Conservation (phyloP, 1,140 invertebrate genomes). For the Tetragonula clypearis region DNA sequence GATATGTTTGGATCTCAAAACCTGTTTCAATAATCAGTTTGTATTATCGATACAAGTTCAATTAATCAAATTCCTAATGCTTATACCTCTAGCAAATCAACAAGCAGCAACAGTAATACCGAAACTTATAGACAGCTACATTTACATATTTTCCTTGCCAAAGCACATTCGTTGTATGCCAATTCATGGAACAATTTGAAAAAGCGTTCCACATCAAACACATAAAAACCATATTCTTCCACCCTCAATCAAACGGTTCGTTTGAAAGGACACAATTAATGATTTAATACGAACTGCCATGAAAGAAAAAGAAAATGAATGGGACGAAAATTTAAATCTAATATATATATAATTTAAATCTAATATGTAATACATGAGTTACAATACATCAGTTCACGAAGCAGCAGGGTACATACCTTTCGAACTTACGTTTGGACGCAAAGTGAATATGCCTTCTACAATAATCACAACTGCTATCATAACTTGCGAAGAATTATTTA, state of each 20-base stretch:
- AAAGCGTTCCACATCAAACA: slow-evolving; percentile 63
- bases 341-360: background rate
- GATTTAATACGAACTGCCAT: slow-evolving; percentile 36
- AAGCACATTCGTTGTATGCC: slow-evolving; percentile 27
- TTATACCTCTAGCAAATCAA: no score
- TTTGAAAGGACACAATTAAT: slow-evolving; percentile 60
- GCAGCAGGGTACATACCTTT: background rate
- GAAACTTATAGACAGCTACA: no score
- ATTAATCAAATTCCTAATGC: no score
- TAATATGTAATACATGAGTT: background rate
- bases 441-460: background rate
- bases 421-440: background rate
- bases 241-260: slow-evolving; percentile 60
- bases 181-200: slow-evolving; percentile 60
- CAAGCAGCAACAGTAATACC: no score
- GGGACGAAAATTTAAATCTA: slow-evolving; percentile 66
- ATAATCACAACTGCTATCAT: background rate
- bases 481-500: background rate
- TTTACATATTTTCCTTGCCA: no score
- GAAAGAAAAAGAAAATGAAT: slow-evolving; percentile 56
- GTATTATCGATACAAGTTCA: no score
- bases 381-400: background rate
- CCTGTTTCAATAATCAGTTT: no score
- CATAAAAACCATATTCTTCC: slow-evolving; percentile 60
- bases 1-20: no score